phyloP scores from a whole-genome alignment of 2,888 invertebrate species.

The Dascillus cervinus region DNA sequence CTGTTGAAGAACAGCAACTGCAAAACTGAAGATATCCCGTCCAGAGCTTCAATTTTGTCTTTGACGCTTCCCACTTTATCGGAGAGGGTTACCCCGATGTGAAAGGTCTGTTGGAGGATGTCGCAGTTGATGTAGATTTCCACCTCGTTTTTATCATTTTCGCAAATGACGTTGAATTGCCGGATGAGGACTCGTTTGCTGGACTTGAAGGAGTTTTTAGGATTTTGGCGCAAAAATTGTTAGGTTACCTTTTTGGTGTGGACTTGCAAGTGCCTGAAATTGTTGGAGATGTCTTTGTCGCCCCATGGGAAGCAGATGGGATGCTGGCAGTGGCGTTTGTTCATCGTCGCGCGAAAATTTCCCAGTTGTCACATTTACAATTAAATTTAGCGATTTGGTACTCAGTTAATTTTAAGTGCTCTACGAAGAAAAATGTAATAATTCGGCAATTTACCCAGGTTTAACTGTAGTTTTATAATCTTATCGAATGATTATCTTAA shows the following conservation, averaged over 20 bases:
- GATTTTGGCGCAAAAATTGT: background rate
- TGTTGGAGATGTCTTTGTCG: background rate
- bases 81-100: conserved; percentile 2
- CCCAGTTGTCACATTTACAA: too few species aligned
- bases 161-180: conserved; percentile 2
- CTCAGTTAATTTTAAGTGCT: too few species aligned
- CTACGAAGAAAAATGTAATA: too few species aligned
- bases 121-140: conserved; percentile 3
- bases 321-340: conserved; percentile 3
- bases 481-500: too few species aligned
- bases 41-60: conserved; percentile 1
- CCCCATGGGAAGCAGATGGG: conserved; percentile 2
- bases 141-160: background rate
- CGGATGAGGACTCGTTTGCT: background rate
- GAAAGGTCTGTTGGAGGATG: conserved; percentile 1
- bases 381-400: too few species aligned
- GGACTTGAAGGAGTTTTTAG: background rate
- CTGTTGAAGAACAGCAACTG: conserved; percentile 2
- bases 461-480: too few species aligned
- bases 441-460: too few species aligned
- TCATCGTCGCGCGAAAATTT: too few species aligned
- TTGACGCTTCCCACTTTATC: conserved; percentile 2
- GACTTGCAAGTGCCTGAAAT: background rate
- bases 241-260: background rate
- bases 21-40: background rate